Conservation (phyloP, 2,113 vertebrate genomes). For the Syrmaticus mikado region DNA sequence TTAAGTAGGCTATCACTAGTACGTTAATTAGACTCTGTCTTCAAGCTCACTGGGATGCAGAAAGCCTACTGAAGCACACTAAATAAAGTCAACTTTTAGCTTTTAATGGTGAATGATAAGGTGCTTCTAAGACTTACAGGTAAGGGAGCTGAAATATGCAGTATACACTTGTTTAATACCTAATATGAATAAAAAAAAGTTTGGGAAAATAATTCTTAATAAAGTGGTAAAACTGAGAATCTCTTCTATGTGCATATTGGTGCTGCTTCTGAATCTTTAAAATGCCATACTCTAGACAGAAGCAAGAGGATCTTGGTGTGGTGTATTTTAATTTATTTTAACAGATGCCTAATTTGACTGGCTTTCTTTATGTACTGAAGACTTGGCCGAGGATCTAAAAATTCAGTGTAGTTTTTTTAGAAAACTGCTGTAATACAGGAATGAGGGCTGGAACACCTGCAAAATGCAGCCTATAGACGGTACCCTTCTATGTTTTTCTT, state of each 20-base stretch:
- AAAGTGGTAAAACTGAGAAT: background rate
- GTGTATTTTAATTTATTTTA: background rate
- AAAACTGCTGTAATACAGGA: background rate
- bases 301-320: background rate
- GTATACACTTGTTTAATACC: background rate
- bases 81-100: background rate
- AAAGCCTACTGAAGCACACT: background rate
- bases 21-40: background rate
- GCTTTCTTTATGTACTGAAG: background rate
- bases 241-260: rapidly evolving
- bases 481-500: background rate
- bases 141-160: background rate
- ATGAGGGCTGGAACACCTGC: background rate
- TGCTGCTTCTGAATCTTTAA: background rate
- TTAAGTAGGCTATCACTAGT: background rate
- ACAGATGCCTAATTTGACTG: background rate
- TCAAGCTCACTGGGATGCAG: background rate
- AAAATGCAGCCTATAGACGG: background rate
- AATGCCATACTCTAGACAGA: background rate
- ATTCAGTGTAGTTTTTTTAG: background rate
- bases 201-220: background rate
- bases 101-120: background rate
- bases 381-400: background rate
- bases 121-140: background rate
- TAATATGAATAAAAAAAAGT: background rate